Evolutionary conservation across 2,113 vertebrate genomes (phyloP).

Genomic region (Merops nubicus): DNA sequence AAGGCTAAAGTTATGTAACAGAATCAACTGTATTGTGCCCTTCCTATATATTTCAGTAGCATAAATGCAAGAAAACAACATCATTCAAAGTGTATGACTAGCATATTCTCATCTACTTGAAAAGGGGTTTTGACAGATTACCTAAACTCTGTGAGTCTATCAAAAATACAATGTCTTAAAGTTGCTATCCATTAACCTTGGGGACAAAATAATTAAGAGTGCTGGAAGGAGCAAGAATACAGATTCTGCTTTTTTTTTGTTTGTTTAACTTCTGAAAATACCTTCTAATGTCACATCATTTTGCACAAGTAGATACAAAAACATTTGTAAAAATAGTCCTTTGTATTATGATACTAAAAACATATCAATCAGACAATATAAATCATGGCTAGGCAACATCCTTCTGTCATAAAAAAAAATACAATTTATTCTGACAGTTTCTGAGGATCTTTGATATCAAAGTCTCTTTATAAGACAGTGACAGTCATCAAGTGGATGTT

Average conservation of each 20-base stretch:
- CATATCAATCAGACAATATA: conserved; percentile 63
- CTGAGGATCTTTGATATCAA: conserved; percentile 71
- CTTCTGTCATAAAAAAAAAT: conserved; percentile 62
- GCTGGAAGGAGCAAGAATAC: background rate
- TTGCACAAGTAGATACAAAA: conserved; percentile 49
- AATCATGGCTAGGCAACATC: conserved; percentile 51
- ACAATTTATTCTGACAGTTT: conserved; percentile 67
- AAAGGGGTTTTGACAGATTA: conserved; percentile 29
- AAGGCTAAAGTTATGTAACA: background rate
- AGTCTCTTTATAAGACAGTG: conserved; percentile 70
- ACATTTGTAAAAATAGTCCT: conserved; percentile 57
- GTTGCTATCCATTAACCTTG: conserved; percentile 9
- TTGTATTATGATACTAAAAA: conserved; percentile 63
- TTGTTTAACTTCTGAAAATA: background rate
- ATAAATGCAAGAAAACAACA: conserved; percentile 26
- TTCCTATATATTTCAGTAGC: background rate
- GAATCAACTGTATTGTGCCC: background rate
- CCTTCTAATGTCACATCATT: conserved; percentile 15
- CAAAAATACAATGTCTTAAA: conserved; percentile 42
- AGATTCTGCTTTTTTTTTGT: background rate
- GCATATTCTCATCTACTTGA: background rate
- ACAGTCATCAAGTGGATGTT: conserved; percentile 72
- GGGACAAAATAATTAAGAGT: conserved; percentile 27
- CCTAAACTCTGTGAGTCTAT: background rate
- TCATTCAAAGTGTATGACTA: conserved; percentile 26